Evolutionary conservation across 2,113 vertebrate species (phyloP).

Genomic region (Hippocampus mohnikei): DNA sequence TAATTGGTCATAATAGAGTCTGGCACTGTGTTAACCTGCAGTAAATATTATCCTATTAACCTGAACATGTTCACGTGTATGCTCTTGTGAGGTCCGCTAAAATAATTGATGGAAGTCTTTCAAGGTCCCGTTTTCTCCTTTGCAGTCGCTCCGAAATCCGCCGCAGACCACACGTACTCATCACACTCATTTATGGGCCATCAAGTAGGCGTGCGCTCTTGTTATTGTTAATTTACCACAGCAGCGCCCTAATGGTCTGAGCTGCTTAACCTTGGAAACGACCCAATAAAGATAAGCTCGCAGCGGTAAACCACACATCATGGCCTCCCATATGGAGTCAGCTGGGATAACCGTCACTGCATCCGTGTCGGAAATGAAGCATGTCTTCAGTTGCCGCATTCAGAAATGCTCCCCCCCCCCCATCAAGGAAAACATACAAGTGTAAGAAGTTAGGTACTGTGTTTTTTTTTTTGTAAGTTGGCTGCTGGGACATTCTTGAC

Average conservation of each 20-base stretch:
- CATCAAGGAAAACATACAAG: constrained; percentile 14
- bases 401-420: neutral
- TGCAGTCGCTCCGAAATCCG: constrained; percentile 1
- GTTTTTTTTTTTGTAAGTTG: neutral
- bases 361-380: constrained; percentile 38
- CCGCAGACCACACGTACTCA: neutral
- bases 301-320: constrained; percentile 24
- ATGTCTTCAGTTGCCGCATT: neutral
- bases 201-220: constrained; percentile 12
- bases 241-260: constrained; percentile 2
- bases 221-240: constrained; percentile 25
- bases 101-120: constrained; percentile 3
- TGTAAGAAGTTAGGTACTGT: neutral
- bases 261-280: constrained; percentile 31
- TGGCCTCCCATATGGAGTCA: constrained; percentile 49
- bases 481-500: constrained; percentile 60
- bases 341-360: constrained; percentile 44
- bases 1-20: constrained; percentile 36
- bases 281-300: constrained; percentile 31
- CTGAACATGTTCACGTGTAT: constrained; percentile 24
- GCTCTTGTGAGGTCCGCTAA: constrained; percentile 18
- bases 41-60: constrained; percentile 38
- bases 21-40: constrained; percentile 16
- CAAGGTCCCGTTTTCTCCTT: constrained; percentile 9
- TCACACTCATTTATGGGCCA: constrained; percentile 14